These are phyloP conservation scores for Rhyacophila brunnea DNA, from an alignment of 1,140 invertebrate genomes.

Conservation along the genomic window DNA sequence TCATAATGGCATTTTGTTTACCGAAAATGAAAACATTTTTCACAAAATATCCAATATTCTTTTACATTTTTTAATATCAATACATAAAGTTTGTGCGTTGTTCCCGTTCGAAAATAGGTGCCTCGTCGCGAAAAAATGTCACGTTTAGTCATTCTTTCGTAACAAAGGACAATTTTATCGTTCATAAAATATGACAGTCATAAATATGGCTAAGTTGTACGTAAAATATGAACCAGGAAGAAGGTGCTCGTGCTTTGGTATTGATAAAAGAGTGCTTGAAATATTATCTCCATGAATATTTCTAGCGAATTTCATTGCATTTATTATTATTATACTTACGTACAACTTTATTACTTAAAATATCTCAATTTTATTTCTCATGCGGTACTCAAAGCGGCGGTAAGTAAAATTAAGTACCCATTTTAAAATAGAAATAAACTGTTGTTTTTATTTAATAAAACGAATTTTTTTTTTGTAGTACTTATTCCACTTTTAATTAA, in stretches of 20 bases:
- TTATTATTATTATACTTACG: too few species aligned
- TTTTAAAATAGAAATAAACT: too few species aligned
- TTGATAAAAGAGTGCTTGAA: constrained; percentile 17
- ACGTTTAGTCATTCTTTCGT: constrained; percentile 24
- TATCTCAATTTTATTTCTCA: too few species aligned
- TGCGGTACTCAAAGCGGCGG: too few species aligned
- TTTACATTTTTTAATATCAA: not conserved
- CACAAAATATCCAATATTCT: not conserved
- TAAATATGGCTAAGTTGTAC: constrained; percentile 35
- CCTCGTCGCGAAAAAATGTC: constrained; percentile 23
- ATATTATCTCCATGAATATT: constrained; percentile 11
- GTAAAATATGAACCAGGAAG: constrained; percentile 30
- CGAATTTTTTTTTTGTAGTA: too few species aligned
- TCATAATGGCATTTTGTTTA: too few species aligned
- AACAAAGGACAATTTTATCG: constrained; percentile 35
- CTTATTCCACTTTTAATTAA: too few species aligned
- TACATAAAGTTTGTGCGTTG: not conserved
- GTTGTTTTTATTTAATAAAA: too few species aligned
- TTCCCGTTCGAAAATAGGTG: constrained; percentile 5
- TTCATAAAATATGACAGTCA: constrained; percentile 34
- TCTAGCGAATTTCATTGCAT: too few species aligned
- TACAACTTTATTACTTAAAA: too few species aligned
- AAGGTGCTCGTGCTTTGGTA: constrained; percentile 8
- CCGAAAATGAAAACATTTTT: not conserved
- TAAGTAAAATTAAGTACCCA: too few species aligned